Conservation (phyloP, 2,888 invertebrate species). For the Rhagophthalmus giganteus region DNA sequence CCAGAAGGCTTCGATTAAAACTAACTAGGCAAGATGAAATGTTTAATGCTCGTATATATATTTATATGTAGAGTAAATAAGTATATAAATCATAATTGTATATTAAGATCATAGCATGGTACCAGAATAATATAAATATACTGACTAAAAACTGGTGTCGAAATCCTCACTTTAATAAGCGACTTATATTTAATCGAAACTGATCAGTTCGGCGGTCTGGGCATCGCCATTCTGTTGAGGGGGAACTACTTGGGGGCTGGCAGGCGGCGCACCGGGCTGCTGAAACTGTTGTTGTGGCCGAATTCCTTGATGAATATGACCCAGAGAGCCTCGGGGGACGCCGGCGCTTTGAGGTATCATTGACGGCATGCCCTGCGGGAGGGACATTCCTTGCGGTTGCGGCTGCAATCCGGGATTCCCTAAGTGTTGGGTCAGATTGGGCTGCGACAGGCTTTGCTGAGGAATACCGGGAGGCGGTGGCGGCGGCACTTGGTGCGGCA, state of each 20-base stretch:
- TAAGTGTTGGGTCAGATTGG: conserved; percentile 15
- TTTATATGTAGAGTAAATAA: too few species aligned
- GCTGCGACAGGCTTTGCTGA: conserved; percentile 21
- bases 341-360: conserved; percentile 17
- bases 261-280: conserved; percentile 41
- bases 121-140: not conserved
- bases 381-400: not conserved
- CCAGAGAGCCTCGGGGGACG: conserved; percentile 21
- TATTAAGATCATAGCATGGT: too few species aligned
- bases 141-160: too few species aligned
- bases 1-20: conserved; percentile 49
- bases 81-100: too few species aligned
- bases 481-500: conserved; percentile 36
- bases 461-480: conserved; percentile 14
- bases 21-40: too few species aligned
- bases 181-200: conserved; percentile 74
- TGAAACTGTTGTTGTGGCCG: conserved; percentile 33
- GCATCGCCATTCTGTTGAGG: conserved; percentile 54
- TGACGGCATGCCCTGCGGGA: conserved; percentile 18
- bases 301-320: conserved; percentile 33
- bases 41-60: too few species aligned
- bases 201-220: conserved; percentile 77
- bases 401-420: conserved; percentile 22
- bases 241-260: conserved; percentile 37
- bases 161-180: too few species aligned